A percentile compares a stretch with the other conserved stretches of the same genome.
Conservation (phyloP, 2,888 invertebrate species). For the Pollenia labialis region DNA sequence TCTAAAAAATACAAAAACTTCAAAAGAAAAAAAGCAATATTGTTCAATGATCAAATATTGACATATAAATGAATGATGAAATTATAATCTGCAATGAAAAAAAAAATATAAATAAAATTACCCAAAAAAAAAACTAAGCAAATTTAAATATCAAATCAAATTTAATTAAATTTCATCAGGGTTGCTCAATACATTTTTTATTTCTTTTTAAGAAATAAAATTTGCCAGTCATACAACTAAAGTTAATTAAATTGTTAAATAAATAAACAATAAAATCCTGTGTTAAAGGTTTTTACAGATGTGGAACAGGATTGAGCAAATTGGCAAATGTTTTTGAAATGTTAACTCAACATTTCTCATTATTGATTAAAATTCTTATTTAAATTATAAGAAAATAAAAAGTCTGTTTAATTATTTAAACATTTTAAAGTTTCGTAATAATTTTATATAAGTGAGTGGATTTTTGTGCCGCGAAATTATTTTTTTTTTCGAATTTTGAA, state of each 20-base stretch:
- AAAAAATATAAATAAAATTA: background rate
- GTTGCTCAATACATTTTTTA: background rate
- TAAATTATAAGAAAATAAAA: too few relatives aligned
- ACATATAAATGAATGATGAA: slow-evolving; percentile 51
- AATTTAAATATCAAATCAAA: background rate
- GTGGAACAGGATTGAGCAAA: background rate
- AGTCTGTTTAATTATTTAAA: too few relatives aligned
- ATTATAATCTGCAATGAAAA: slow-evolving; percentile 41
- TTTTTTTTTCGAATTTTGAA: too few relatives aligned
- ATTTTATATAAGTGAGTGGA: too few relatives aligned
- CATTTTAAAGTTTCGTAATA: too few relatives aligned
- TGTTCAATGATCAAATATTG: slow-evolving; percentile 56
- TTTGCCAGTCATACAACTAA: slow-evolving; percentile 7
- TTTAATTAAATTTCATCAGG: slow-evolving; percentile 24
- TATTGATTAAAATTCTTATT: too few relatives aligned
- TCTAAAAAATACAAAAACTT: background rate
- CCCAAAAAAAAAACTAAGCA: slow-evolving; percentile 9
- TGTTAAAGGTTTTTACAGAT: background rate
- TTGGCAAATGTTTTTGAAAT: too few relatives aligned
- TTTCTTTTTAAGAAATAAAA: background rate
- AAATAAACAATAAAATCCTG: slow-evolving; percentile 21
- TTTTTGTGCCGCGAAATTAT: too few relatives aligned
- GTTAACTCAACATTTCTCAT: too few relatives aligned
- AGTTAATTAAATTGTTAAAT: background rate
- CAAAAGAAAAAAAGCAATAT: slow-evolving; percentile 20